Conservation (phyloP, 2,888 invertebrate species). For the Pristionchus mayeri region DNA sequence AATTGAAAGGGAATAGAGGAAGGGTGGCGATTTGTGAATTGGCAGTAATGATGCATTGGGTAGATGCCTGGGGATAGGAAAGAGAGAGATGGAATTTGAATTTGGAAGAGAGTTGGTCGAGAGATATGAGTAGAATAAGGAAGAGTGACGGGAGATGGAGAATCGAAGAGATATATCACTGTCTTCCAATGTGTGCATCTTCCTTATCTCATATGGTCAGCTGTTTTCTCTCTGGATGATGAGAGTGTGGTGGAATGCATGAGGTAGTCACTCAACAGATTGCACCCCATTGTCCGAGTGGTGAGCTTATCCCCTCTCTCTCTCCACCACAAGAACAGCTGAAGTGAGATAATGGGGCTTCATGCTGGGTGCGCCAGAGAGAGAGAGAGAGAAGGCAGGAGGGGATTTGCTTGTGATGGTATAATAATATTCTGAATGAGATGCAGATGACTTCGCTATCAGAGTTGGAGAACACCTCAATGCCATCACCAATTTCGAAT, state of each 20-base stretch:
- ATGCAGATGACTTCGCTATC: too few relatives aligned
- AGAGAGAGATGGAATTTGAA: slow-evolving; percentile 29
- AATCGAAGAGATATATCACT: too few relatives aligned
- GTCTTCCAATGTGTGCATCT: background rate
- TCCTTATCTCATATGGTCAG: background rate
- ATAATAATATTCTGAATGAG: too few relatives aligned
- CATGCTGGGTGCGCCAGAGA: slow-evolving; percentile 31
- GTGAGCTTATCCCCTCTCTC: slow-evolving; percentile 11
- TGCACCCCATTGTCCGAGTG: slow-evolving; percentile 23
- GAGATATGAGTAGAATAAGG: background rate
- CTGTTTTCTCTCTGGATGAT: background rate
- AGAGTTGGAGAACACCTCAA: too few relatives aligned
- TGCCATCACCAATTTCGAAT: background rate
- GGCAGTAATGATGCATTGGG: slow-evolving; percentile 41
- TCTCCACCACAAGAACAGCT: background rate
- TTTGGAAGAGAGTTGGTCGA: background rate
- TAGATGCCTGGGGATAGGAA: slow-evolving; percentile 37
- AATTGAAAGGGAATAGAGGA: slow-evolving; percentile 37
- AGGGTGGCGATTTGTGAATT: slow-evolving; percentile 28
- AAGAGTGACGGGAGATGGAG: background rate
- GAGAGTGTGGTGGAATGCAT: background rate
- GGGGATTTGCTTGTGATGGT: background rate
- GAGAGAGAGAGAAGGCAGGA: background rate
- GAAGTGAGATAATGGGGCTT: slow-evolving; percentile 42
- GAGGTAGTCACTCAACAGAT: slow-evolving; percentile 36